Base-by-base conservation (phyloP, 1,140 invertebrate genomes). In the Gyrodactylus bullatarudis region DNA sequence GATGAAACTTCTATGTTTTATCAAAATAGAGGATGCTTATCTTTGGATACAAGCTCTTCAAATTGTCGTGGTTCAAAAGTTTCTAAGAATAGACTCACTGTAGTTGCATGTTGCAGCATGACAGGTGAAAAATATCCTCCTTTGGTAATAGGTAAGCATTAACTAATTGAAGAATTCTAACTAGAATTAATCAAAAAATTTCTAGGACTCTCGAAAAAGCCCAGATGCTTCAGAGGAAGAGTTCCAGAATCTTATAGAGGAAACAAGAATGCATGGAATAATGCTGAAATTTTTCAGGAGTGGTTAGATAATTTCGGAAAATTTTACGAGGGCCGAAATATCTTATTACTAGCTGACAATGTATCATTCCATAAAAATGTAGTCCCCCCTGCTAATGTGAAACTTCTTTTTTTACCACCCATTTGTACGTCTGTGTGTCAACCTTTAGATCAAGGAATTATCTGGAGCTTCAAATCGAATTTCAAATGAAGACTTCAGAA, bases 371-470 rank as follows among this genome's bases (percentile, higher is more conserved):
- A 54, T n/a, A 54, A 54, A n/a, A 54, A 54, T 16, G 8, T n/a
- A 16, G n/a, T n/a, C 8, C 34, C 34, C n/a, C 34, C 34, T 54
- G 34, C 0, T 1, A 79, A 81, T 75, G 76, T 83, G 21, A 79
- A 79, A 78, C 73, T 79, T 21, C 76, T 78, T 22, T 82, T 79
- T 76, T 76, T 82, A 26, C 81, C 81, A 74, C 76, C 80, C 26
- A 83, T 83, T 76, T 78, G 78, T 8, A 82, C 80, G 34, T 77
- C 77, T 21, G 75, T 80, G 69, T 74, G 81, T n/a, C 81, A 83
- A 73, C 79, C 80, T 20, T 80, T 83, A 78, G 80, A 83, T 77
- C 78, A 80, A 76, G 79, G 78, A 22, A 79, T 81, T 71, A 83
- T 83, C 75, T 76, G 75, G 21, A 76, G 76, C 25, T 75, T 77